phyloP scores from a whole-genome alignment of 2,888 invertebrate genomes.

The Drosophila aldrichi region DNA sequence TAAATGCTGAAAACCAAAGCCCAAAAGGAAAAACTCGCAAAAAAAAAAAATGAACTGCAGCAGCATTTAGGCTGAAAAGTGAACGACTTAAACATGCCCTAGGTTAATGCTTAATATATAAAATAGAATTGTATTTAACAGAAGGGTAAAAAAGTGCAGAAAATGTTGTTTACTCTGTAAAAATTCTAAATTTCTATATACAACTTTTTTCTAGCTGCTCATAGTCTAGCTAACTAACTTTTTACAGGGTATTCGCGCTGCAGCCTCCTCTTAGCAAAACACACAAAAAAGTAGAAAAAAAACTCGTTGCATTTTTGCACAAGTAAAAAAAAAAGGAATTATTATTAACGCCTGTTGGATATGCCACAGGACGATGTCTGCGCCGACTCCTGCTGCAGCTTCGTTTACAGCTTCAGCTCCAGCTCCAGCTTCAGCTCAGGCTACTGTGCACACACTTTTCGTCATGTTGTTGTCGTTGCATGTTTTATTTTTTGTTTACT shows the following conservation, averaged over 20 bases:
- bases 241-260: conserved; percentile 34
- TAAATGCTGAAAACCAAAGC: conserved; percentile 69
- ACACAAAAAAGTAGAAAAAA: conserved; percentile 35
- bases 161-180: background rate
- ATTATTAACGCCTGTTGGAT: conserved; percentile 83
- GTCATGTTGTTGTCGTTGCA: conserved; percentile 64
- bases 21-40: conserved; percentile 70
- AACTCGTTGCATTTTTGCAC: conserved; percentile 63
- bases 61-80: background rate
- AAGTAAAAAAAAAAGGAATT: conserved; percentile 53
- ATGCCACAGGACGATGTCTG: conserved; percentile 81
- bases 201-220: background rate
- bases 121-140: background rate
- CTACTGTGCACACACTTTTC: conserved; percentile 64
- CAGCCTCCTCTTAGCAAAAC: conserved; percentile 17
- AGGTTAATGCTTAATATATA: no score
- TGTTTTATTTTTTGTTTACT: conserved; percentile 43
- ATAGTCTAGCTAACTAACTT: background rate
- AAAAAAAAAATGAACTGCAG: conserved; percentile 52
- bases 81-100: conserved; percentile 22
- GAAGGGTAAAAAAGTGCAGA: background rate
- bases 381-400: conserved; percentile 26
- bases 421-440: conserved; percentile 16
- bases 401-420: conserved; percentile 25
- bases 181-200: background rate